Conservation (phyloP, 1,140 invertebrate genomes). For the Chymomyza costata region DNA sequence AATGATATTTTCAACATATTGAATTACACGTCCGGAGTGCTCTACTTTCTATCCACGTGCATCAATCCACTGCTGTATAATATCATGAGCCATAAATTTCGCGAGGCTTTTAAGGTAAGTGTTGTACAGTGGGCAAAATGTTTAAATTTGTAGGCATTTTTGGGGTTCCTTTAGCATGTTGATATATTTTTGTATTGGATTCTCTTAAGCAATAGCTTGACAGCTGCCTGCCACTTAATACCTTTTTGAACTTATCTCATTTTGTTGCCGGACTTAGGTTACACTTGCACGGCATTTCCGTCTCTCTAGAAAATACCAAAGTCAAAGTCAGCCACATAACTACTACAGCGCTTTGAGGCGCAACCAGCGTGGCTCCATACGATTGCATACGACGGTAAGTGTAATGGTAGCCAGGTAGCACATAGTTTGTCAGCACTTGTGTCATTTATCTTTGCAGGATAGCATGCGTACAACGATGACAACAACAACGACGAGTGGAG, state of each 20-base stretch:
- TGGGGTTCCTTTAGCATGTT: too few relatives aligned
- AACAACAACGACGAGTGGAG: slow-evolving; percentile 46
- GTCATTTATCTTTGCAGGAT: slow-evolving; percentile 51
- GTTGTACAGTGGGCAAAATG: too few relatives aligned
- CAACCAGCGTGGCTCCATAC: slow-evolving; percentile 30
- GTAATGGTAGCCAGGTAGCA: slow-evolving; percentile 31
- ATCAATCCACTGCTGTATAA: slow-evolving; percentile 91
- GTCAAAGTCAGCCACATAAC: slow-evolving; percentile 11
- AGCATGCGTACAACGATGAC: slow-evolving; percentile 70
- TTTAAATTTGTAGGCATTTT: too few relatives aligned
- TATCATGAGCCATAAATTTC: slow-evolving; percentile 91
- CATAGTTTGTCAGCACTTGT: too few relatives aligned
- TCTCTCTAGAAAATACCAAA: slow-evolving; percentile 14
- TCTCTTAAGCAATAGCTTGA: too few relatives aligned
- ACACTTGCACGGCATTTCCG: slow-evolving; percentile 33
- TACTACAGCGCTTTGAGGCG: slow-evolving; percentile 35
- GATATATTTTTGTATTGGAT: too few relatives aligned
- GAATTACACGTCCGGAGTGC: slow-evolving; percentile 82
- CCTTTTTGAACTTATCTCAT: too few relatives aligned
- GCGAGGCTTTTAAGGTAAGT: slow-evolving; percentile 87
- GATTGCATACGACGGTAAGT: slow-evolving; percentile 51
- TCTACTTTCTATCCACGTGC: slow-evolving; percentile 85
- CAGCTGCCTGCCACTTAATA: too few relatives aligned
- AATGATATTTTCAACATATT: slow-evolving; percentile 79
- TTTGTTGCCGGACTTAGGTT: too few relatives aligned